Evolutionary conservation across 2,797 vertebrate genomes (phyloP).

Genomic region (Gila robusta): DNA sequence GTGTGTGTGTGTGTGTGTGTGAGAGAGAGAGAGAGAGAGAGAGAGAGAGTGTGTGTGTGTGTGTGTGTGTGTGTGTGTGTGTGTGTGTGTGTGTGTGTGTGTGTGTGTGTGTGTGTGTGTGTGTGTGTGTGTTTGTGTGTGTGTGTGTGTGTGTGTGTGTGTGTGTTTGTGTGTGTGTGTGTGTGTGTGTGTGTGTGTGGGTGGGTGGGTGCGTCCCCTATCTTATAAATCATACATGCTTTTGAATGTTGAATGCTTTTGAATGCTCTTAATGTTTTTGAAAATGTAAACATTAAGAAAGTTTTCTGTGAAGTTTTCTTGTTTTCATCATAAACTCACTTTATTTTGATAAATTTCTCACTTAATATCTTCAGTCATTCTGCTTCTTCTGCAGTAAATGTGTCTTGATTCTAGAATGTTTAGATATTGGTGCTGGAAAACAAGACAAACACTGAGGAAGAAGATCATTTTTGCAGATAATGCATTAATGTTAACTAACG

Average conservation of each 20-base stretch:
- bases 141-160: no score
- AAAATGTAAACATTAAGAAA: no score
- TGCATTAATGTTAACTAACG: neutral
- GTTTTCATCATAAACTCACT: neutral
- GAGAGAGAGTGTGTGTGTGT: constrained; percentile 29
- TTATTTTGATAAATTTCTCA: neutral
- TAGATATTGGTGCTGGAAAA: neutral
- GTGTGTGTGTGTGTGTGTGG: no score
- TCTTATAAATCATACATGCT: no score
- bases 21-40: no score
- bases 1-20: no score
- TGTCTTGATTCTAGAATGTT: neutral
- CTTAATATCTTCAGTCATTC: neutral
- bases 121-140: no score
- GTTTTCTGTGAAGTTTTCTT: neutral
- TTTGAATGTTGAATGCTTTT: no score
- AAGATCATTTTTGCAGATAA: neutral
- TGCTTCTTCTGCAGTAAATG: neutral
- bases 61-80: neutral
- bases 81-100: no score
- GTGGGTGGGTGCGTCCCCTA: no score
- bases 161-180: neutral
- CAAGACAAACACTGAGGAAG: neutral
- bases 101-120: no score
- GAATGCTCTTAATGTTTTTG: no score